Base-by-base conservation (phyloP, 2,797 vertebrate species). In the Triplophysa bombifrons region DNA sequence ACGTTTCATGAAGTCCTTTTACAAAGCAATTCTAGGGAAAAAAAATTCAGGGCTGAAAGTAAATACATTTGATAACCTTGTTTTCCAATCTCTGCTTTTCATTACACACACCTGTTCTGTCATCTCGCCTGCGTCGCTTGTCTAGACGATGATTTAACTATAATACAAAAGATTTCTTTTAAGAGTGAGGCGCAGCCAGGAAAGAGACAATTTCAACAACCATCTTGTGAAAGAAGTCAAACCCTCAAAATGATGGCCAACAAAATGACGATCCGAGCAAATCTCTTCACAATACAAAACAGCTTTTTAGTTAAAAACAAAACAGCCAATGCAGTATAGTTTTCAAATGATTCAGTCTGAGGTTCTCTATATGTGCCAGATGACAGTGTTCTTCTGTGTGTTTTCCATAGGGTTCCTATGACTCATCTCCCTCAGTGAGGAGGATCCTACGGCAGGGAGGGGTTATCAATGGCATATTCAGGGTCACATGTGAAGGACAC, bases 401-500 rank as follows among this genome's bases (percentile, higher is more conserved):
- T 63, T 46, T 75, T 46, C 66, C 74, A 22, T 86, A 92, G 90
- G 89, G 83, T 77, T 86, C 68, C 78, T 85, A 61, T 51, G 10
- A 86, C 70, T 84, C 82, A 66, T 72, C 34, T 76, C 46, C 68
- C 69, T 48, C 53, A 87, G 48, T 64, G 76, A 61, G 0, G 7
- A 64, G 79, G 19, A 69, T 68, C 74, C 87, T 89, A 93, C 0
- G 51, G 86, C 88, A 96, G 83, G 0, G 85, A 63, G 0, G 97
- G 98, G 89, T 99, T 96, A 0, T 79, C 77, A 25, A 99, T 98
- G 88, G 89, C 88, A 1, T 96, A 94, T 71, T 91, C 90, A 0
- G 96, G 96, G 91, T 98, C 93, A 65, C 98, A 99, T 20, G 94
- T 97, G 90, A 99, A 99, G 87, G 97, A 98, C 83, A 98, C 97